These are phyloP conservation scores for Rhadina sibilatrix DNA, from an alignment of 2,113 vertebrate genomes.

Conservation along the genomic window DNA sequence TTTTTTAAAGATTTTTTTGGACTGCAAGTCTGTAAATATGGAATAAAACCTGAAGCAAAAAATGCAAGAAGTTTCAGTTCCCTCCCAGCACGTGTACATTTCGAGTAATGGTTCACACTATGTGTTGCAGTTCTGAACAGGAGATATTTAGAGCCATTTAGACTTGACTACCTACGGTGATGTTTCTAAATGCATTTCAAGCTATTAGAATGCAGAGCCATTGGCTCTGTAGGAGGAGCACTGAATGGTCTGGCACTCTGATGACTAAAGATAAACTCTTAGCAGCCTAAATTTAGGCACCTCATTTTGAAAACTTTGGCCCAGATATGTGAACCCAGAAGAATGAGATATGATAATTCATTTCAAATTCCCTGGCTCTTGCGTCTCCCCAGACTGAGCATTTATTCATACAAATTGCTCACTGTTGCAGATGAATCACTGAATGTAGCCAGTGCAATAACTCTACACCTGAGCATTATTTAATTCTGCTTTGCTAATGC, in stretches of 20 bases:
- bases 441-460: not conserved
- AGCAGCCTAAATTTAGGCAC: not conserved
- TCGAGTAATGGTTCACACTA: not conserved
- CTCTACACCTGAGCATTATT: constrained; percentile 41
- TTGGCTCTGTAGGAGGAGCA: not conserved
- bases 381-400: not conserved
- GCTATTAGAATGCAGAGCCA: not conserved
- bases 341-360: not conserved
- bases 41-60: not conserved
- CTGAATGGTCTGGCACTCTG: not conserved
- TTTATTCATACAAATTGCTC: constrained; percentile 39
- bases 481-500: not conserved
- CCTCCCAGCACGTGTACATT: not conserved
- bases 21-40: not conserved
- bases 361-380: not conserved
- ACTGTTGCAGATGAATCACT: constrained; percentile 28
- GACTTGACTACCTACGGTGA: not conserved
- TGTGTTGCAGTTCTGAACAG: not conserved
- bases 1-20: not conserved
- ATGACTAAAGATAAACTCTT: constrained; percentile 20
- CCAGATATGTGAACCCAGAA: not conserved
- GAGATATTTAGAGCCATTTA: not conserved
- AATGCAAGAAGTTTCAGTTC: not conserved
- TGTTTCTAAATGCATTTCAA: not conserved
- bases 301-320: constrained; percentile 5